These are phyloP conservation scores for Lonchura striata DNA, from an alignment of 2,113 vertebrate species.

Conservation along the genomic window DNA sequence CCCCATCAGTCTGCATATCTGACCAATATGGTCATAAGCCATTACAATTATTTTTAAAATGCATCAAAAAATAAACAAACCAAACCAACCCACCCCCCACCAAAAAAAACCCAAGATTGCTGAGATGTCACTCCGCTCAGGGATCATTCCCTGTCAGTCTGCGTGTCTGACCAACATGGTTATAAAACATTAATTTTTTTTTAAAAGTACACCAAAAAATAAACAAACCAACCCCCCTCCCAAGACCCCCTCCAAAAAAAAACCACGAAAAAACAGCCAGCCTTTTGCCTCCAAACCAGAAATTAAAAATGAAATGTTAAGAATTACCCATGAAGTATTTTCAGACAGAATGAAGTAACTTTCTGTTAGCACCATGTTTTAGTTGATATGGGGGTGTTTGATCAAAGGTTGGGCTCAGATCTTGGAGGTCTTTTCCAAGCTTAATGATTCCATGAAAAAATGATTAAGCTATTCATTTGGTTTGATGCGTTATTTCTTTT, in stretches of 20 bases:
- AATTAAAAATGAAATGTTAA: background rate
- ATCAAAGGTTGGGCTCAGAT: background rate
- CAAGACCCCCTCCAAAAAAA: background rate
- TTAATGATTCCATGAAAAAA: background rate
- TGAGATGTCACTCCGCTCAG: background rate
- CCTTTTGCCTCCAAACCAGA: background rate
- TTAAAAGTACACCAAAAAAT: background rate
- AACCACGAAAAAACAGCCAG: background rate
- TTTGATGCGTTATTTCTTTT: background rate
- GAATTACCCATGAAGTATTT: background rate
- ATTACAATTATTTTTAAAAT: too few species aligned
- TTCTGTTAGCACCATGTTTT: background rate
- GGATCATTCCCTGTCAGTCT: background rate
- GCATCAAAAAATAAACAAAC: background rate
- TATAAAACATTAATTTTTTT: background rate
- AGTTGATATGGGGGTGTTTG: background rate
- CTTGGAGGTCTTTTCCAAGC: background rate
- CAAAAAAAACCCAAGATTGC: too few species aligned
- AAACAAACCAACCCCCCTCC: background rate
- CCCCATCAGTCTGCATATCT: background rate
- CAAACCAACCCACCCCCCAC: background rate
- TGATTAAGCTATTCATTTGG: background rate
- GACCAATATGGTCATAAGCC: background rate
- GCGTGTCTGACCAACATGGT: background rate
- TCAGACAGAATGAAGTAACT: background rate